phyloP scores from a whole-genome alignment of 1,140 invertebrate genomes.

The Hetaerina americana region DNA sequence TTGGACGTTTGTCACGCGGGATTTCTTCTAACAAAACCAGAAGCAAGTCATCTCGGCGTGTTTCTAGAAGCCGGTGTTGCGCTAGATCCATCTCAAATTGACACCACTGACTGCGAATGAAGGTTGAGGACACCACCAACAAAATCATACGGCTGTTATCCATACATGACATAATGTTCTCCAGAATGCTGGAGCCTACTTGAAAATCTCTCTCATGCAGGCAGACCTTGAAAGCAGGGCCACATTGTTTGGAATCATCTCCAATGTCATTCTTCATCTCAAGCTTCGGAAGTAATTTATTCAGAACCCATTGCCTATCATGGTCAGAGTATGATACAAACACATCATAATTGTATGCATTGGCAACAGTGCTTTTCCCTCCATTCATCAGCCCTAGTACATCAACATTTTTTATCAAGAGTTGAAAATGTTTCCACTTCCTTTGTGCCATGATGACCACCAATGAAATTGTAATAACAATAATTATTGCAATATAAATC shows the following conservation, averaged over 20 bases:
- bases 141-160: slow-evolving; percentile 42
- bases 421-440: slow-evolving; percentile 38
- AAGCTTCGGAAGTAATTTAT: slow-evolving; percentile 41
- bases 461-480: not conserved
- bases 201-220: slow-evolving; percentile 48
- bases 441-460: slow-evolving; percentile 16
- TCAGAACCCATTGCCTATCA: slow-evolving; percentile 42
- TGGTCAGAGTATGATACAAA: slow-evolving; percentile 49
- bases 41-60: slow-evolving; percentile 41
- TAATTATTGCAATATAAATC: slow-evolving; percentile 27
- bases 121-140: slow-evolving; percentile 41
- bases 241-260: slow-evolving; percentile 26
- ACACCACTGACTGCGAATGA: slow-evolving; percentile 47
- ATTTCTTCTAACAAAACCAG: slow-evolving; percentile 47
- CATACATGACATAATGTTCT: slow-evolving; percentile 50
- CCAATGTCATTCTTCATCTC: slow-evolving; percentile 36
- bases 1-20: slow-evolving; percentile 37
- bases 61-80: slow-evolving; percentile 45
- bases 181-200: slow-evolving; percentile 43
- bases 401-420: slow-evolving; percentile 37
- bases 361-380: slow-evolving; percentile 22
- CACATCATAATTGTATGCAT: slow-evolving; percentile 36
- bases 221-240: slow-evolving; percentile 29
- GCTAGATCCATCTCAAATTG: slow-evolving; percentile 51
- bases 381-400: slow-evolving; percentile 31